These are phyloP conservation scores for Gryllus longicercus DNA, from an alignment of 2,888 invertebrate species.

Conservation along the genomic window DNA sequence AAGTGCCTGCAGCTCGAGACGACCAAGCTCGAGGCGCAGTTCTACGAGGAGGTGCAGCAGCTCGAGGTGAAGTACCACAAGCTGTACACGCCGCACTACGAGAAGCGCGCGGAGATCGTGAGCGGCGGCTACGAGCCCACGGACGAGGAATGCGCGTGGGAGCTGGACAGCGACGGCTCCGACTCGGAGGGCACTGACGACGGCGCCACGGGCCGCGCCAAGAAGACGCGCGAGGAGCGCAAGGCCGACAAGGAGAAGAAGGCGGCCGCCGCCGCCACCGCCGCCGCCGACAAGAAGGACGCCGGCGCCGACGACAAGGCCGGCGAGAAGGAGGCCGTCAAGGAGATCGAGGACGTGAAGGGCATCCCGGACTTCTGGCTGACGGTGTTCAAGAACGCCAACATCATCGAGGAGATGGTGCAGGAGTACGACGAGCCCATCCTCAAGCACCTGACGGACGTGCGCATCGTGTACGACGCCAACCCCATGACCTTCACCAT, in stretches of 20 bases:
- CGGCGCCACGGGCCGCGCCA: not conserved
- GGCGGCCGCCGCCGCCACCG: not conserved
- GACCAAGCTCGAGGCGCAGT: not conserved
- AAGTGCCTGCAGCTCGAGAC: not conserved
- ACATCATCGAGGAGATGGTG: constrained; percentile 17
- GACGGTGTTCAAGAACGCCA: not conserved
- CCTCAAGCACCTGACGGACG: not conserved
- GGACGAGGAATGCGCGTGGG: not conserved
- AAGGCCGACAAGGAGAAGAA: not conserved
- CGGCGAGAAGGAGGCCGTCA: not conserved
- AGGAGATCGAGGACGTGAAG: not conserved
- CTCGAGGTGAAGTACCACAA: constrained; percentile 17
- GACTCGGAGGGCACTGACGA: not conserved
- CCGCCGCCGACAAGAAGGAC: not conserved
- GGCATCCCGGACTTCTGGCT: constrained; percentile 9
- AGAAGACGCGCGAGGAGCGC: not conserved
- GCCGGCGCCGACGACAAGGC: not conserved
- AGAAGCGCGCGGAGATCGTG: not conserved
- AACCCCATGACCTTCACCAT: not conserved
- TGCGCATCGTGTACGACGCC: not conserved
- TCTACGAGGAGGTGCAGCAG: constrained; percentile 17
- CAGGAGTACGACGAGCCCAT: constrained; percentile 3
- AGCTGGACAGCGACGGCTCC: not conserved
- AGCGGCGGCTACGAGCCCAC: not conserved
- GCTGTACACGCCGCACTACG: constrained; percentile 7